phyloP scores from a whole-genome alignment of 2,113 vertebrate genomes.

The Hylia prasina region DNA sequence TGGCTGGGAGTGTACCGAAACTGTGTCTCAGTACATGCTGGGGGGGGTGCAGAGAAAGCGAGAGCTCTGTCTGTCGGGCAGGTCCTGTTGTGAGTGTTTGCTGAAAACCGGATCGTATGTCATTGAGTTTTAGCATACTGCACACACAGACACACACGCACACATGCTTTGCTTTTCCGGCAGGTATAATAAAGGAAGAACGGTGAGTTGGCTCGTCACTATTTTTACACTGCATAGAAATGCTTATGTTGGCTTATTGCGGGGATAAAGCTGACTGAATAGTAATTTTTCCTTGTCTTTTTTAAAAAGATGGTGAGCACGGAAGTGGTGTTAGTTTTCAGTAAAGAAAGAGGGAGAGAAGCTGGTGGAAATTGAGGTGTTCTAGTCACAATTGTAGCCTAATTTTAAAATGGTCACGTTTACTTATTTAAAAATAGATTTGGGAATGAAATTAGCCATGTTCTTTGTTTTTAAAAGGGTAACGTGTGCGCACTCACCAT shows the following conservation, averaged over 20 bases:
- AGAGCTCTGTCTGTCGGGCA: not conserved
- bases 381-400: not conserved
- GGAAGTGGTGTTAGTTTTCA: slow-evolving; percentile 3
- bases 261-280: slow-evolving; percentile 29
- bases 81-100: not conserved
- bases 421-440: slow-evolving; percentile 25
- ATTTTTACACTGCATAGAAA: not conserved
- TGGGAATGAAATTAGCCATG: slow-evolving; percentile 22
- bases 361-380: not conserved
- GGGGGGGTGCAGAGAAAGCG: not conserved
- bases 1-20: not conserved
- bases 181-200: slow-evolving; percentile 48
- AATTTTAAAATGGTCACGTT: not conserved
- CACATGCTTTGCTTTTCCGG: not conserved
- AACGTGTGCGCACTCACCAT: slow-evolving; percentile 35
- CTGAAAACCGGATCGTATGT: not conserved
- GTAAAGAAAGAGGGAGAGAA: not conserved
- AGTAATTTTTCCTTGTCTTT: slow-evolving; percentile 22
- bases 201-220: not conserved
- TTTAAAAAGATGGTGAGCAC: not conserved
- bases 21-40: not conserved
- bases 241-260: not conserved
- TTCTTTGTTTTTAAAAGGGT: slow-evolving; percentile 57
- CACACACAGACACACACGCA: not conserved
- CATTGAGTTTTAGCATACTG: not conserved